Evolutionary conservation across 2,888 invertebrate genomes (phyloP), one percentile per base, ranked within the genome.

Genomic region (Chrysomela aeneicollis): DNA sequence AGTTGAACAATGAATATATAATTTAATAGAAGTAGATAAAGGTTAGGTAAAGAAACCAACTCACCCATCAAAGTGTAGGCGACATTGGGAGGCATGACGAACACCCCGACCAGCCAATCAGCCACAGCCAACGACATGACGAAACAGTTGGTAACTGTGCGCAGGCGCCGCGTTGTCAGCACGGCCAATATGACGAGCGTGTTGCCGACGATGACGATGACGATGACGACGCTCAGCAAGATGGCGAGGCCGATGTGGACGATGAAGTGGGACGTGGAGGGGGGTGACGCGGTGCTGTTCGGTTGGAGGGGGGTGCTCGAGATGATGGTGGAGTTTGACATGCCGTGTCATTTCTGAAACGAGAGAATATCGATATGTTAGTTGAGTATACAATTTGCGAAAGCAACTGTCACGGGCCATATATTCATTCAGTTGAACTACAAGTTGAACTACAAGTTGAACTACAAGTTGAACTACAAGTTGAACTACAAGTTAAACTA

Each of bases 31-130:
- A n/a, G n/a, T n/a, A n/a, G n/a, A n/a, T n/a, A n/a, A n/a, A n/a
- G n/a, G n/a, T n/a, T n/a, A n/a, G n/a, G n/a, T n/a, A n/a, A n/a
- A n/a, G n/a, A n/a, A n/a, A n/a, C 10, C 6, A 6, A 61, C 90
- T 90, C 83, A 88, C 95, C 94, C 83, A 89, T 90, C 60, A 95
- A 87, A 83, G 94, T 91, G 64, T 93, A 88, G 63, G 93, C 92
- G 42, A 96, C 94, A n/a, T 96, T 95, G 52, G 95, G 95, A 1
- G 97, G 97, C 92, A 98, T 93, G 0, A 98, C 97, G 76, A 95
- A 93, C 32, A 96, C 89, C 0, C 97, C 98, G 2, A 98, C 95
- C 71, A 96, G 82, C 81, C 97, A 87, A 85, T 98, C 98, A 51
- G 97, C 97, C 0, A 92, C 91, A 0, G 97, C 97, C 79, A 98